A percentile compares a stretch with the other conserved stretches of the same genome.
phyloP scores from a whole-genome alignment of 2,888 invertebrate species.

The Melinaea menophilus region DNA sequence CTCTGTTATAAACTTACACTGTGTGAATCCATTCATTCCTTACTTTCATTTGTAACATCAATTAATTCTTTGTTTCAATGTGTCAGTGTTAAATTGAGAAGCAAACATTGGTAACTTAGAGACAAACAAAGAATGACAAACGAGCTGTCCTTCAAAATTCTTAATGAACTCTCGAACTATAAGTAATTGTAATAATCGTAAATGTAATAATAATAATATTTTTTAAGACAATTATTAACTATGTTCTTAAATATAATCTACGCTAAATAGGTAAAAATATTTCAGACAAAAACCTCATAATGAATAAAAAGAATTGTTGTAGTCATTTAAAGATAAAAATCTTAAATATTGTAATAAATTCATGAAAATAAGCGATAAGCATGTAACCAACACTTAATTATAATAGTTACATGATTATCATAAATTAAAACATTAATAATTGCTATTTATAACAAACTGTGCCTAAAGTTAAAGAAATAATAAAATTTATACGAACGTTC shows the following conservation, averaged over 20 bases:
- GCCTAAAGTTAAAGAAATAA: slow-evolving; percentile 7
- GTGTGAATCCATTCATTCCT: slow-evolving; percentile 56
- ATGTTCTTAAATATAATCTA: too few relatives aligned
- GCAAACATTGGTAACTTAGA: slow-evolving; percentile 67
- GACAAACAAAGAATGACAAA: slow-evolving; percentile 68
- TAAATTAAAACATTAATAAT: too few relatives aligned
- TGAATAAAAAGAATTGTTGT: too few relatives aligned
- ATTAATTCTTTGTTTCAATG: slow-evolving; percentile 75
- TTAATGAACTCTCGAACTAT: slow-evolving; percentile 67
- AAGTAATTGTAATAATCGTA: slow-evolving; percentile 45
- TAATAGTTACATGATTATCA: too few relatives aligned
- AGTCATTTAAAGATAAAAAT: too few relatives aligned
- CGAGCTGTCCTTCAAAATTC: slow-evolving; percentile 57
- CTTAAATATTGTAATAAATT: too few relatives aligned
- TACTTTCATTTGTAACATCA: slow-evolving; percentile 70
- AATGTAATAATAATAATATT: too few relatives aligned
- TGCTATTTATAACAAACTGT: background rate
- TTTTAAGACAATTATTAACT: too few relatives aligned
- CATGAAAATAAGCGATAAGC: too few relatives aligned
- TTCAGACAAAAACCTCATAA: too few relatives aligned
- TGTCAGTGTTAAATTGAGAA: slow-evolving; percentile 75
- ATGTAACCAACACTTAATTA: too few relatives aligned
- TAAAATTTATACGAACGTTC: slow-evolving; percentile 18
- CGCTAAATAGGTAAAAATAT: slow-evolving; percentile 18
- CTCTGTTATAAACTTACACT: slow-evolving; percentile 15